Base-by-base conservation (phyloP, 2,113 vertebrate genomes). In the Coryphaenoides rupestris region DNA sequence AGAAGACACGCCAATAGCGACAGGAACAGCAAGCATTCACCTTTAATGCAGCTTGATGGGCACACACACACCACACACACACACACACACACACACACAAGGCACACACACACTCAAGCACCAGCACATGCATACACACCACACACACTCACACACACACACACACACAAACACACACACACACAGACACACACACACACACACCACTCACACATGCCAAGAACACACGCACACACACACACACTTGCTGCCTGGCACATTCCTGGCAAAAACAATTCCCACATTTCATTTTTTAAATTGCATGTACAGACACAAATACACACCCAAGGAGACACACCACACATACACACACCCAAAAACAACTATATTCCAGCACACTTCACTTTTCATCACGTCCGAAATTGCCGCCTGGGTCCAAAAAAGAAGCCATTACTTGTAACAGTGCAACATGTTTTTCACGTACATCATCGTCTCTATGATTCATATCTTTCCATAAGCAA, bases 41-140 rank as follows among this genome's bases (percentile, higher is more conserved):
- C 65, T 86, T 88, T 87, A 87, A 87, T 87, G 85, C n/a, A 86
- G 86, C 69, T 2, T 68, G 70, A 15, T 28, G 24, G 3, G 75
- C 53, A 61, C 23, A 56, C 21, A 28, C 19, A 55, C 58, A 61
- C 12, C n/a, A 55, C 52, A 57, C 19, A 52, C 60, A 17, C 61
- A 59, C 24, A 60, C 26, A 28, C 61, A 57, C 15, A 24, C 63
- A 67, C 62, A 62, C 17, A 21, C 33, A 19, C 69, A 69, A n/a
- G 7, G 12, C 66, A 58, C 66, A 6, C 15, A 10, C 45, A 28
- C 16, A 70, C 67, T 72, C 76, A 66, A 65, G 47, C 55, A 69
- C 16, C 2, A 4, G 60, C 46, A 22, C 14, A n/a, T 15, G 9
- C 14, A 12, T 9, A 24, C 15, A 21, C 33, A 40, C 26, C n/a